phyloP scores from a whole-genome alignment of 2,797 vertebrate species.

The Florisuga fusca region DNA sequence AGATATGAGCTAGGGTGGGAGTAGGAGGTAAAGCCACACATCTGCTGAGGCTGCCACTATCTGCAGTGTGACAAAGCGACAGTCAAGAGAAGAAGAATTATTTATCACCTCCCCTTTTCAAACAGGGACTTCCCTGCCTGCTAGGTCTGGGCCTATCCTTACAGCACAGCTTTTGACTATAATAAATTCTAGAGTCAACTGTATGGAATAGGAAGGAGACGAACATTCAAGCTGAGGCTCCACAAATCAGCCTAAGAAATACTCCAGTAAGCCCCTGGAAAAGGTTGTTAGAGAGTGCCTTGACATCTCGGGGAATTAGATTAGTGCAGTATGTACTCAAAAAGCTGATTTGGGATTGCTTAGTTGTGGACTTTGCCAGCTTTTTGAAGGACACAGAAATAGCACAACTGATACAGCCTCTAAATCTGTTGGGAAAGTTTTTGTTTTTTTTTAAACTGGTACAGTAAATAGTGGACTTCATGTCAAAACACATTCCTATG shows the following conservation, averaged over 20 bases:
- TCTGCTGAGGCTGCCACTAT: neutral
- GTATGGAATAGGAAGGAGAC: neutral
- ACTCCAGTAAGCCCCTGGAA: neutral
- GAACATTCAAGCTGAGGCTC: neutral
- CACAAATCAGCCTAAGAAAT: neutral
- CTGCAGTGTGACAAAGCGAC: neutral
- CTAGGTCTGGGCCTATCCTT: neutral
- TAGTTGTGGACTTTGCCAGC: neutral
- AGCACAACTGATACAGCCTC: neutral
- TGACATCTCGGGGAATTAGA: neutral
- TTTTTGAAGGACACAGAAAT: neutral
- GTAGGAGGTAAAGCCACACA: neutral
- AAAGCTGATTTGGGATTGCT: neutral
- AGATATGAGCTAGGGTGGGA: accelerated
- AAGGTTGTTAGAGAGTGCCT: neutral
- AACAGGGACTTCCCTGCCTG: neutral
- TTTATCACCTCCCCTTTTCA: neutral
- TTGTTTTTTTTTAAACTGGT: neutral
- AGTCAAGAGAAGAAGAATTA: neutral
- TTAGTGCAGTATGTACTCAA: neutral
- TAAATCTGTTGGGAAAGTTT: neutral
- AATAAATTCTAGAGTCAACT: neutral
- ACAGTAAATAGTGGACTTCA: neutral
- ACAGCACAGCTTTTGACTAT: neutral
- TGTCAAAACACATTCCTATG: neutral